Evolutionary conservation across 1,140 invertebrate species (phyloP).

Genomic region (Apolygus lucorum): DNA sequence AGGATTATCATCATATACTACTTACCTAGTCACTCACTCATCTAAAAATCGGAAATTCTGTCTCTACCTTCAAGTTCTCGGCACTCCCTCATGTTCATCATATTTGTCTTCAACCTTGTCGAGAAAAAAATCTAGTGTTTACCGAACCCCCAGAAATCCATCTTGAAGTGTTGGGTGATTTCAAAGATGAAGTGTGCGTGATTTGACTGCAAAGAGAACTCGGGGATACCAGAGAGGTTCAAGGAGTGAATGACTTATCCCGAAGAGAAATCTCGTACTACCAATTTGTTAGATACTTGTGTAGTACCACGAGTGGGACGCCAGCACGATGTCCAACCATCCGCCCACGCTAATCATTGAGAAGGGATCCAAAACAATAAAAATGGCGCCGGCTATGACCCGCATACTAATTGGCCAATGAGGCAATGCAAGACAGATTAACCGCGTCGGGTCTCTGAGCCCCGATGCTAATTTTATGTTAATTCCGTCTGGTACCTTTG

Average conservation of each 20-base stretch:
- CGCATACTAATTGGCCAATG: slow-evolving; percentile 11
- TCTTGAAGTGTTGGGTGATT: no score
- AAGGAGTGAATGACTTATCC: neutral
- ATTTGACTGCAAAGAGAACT: no score
- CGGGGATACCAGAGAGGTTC: no score
- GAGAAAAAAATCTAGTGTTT: no score
- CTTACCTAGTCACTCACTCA: no score
- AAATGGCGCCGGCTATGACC: slow-evolving; percentile 14
- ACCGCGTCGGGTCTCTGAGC: neutral
- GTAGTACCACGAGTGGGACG: neutral
- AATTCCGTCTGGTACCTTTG: neutral
- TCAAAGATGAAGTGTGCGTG: no score
- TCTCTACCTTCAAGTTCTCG: no score
- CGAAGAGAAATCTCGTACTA: neutral
- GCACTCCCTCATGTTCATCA: no score
- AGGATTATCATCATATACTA: no score
- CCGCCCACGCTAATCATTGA: slow-evolving; percentile 18
- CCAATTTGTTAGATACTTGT: neutral
- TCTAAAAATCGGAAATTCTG: no score
- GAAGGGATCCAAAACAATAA: slow-evolving; percentile 6
- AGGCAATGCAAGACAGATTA: slow-evolving; percentile 2
- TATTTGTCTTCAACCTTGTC: no score
- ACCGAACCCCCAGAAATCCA: no score
- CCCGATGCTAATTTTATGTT: slow-evolving; percentile 13
- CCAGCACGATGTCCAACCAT: neutral